Percentiles rank a stretch among this genome's conserved stretches.
phyloP scores from a whole-genome alignment of 2,113 vertebrate species.

The Xiphophorus hellerii region DNA sequence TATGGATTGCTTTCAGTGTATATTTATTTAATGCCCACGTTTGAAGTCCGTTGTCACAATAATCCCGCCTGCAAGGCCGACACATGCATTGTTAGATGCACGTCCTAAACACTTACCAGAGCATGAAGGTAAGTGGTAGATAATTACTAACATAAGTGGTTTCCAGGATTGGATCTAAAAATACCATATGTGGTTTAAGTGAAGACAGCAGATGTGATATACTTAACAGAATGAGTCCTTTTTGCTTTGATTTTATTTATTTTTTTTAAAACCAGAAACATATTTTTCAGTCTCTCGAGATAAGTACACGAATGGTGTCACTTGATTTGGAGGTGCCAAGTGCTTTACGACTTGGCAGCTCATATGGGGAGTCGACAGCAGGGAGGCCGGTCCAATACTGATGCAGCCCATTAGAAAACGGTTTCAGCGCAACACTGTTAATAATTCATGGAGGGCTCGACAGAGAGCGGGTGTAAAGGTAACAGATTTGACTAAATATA shows the following conservation, averaged over 20 bases:
- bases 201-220: slow-evolving; percentile 53
- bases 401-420: slow-evolving; percentile 36
- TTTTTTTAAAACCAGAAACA: slow-evolving; percentile 11
- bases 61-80: not conserved
- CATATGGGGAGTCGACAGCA: slow-evolving; percentile 18
- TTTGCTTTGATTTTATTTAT: too few species aligned
- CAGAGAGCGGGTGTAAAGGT: slow-evolving; percentile 51
- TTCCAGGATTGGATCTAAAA: slow-evolving; percentile 19
- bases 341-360: slow-evolving; percentile 20
- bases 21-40: too few species aligned
- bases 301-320: slow-evolving; percentile 15
- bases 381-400: slow-evolving; percentile 29
- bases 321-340: slow-evolving; percentile 18
- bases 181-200: slow-evolving; percentile 4
- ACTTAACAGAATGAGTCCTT: not conserved
- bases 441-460: slow-evolving; percentile 69
- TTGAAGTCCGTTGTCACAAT: too few species aligned
- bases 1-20: not conserved
- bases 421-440: slow-evolving; percentile 60
- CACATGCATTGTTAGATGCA: slow-evolving; percentile 1
- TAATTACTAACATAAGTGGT: slow-evolving; percentile 45
- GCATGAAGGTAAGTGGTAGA: slow-evolving; percentile 29
- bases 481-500: slow-evolving; percentile 62
- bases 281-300: slow-evolving; percentile 5
- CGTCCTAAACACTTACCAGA: not conserved